Conservation (phyloP, 2,888 invertebrate genomes). For the Conistra vaccinii region DNA sequence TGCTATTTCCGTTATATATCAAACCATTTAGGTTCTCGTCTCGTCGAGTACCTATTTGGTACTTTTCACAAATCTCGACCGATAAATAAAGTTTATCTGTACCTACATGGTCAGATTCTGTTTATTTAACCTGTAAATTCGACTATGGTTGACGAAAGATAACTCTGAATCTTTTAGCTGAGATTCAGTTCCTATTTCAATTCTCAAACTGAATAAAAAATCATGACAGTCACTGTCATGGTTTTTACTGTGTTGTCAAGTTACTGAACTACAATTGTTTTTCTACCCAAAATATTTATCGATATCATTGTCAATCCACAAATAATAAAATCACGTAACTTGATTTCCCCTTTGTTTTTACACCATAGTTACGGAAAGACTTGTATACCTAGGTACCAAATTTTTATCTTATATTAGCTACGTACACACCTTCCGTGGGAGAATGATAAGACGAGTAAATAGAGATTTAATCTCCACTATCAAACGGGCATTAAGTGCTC, state of each 20-base stretch:
- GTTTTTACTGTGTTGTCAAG: too few species aligned
- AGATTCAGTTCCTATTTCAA: not conserved
- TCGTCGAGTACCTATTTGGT: not conserved
- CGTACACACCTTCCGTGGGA: constrained; percentile 52
- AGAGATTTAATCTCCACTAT: constrained; percentile 45
- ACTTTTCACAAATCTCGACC: not conserved
- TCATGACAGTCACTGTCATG: not conserved
- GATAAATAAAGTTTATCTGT: not conserved
- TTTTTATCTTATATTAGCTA: constrained; percentile 26
- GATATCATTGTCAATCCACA: not conserved
- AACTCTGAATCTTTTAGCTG: not conserved
- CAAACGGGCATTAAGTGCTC: constrained; percentile 45
- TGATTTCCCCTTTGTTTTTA: too few species aligned
- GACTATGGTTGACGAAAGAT: not conserved
- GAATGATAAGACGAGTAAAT: constrained; percentile 49
- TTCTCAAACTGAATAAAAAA: not conserved
- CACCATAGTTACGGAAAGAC: constrained; percentile 5
- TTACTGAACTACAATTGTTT: too few species aligned
- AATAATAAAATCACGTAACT: not conserved
- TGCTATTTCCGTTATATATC: not conserved
- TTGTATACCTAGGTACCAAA: not conserved
- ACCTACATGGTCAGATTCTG: not conserved
- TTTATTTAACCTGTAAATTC: not conserved
- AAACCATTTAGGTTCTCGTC: not conserved
- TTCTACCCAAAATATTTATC: not conserved